These are phyloP conservation scores for Clivina fossor DNA, from an alignment of 2,888 invertebrate species.

Conservation along the genomic window DNA sequence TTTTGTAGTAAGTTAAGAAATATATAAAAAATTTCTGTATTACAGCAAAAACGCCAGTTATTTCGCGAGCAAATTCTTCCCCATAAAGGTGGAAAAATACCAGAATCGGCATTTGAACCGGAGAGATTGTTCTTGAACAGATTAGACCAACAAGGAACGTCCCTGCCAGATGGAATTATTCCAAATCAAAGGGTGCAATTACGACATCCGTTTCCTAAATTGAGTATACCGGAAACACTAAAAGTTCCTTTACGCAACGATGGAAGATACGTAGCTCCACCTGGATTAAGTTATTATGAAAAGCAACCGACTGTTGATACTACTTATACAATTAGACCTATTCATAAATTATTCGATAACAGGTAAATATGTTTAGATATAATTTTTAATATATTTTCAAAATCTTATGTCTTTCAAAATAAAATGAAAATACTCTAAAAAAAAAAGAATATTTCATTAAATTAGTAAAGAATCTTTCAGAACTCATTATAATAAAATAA, in stretches of 20 bases:
- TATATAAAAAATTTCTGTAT: no score
- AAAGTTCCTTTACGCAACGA: conserved; percentile 54
- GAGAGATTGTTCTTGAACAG: conserved; percentile 63
- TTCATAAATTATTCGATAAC: conserved; percentile 7
- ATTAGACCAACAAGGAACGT: conserved; percentile 63
- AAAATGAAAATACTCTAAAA: no score
- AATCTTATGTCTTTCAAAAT: no score
- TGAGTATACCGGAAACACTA: conserved; percentile 36
- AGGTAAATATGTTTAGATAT: conserved; percentile 7
- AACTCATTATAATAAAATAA: no score
- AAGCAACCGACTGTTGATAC: conserved; percentile 58
- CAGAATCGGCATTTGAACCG: conserved; percentile 63
- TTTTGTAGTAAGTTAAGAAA: no score
- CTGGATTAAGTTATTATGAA: conserved; percentile 54
- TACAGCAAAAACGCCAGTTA: conserved; percentile 62
- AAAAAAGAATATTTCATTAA: no score
- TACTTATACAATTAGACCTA: conserved; percentile 58
- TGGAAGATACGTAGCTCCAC: conserved; percentile 56
- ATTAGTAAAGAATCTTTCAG: no score
- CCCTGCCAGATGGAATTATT: conserved; percentile 61
- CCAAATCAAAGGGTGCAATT: conserved; percentile 53
- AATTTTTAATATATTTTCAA: no score
- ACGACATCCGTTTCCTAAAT: conserved; percentile 34
- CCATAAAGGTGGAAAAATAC: conserved; percentile 64
- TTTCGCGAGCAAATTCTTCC: conserved; percentile 65